phyloP scores from a whole-genome alignment of 30 jellyfish, hydroid and myxozoan species.

The Aurelia coerulea region DNA sequence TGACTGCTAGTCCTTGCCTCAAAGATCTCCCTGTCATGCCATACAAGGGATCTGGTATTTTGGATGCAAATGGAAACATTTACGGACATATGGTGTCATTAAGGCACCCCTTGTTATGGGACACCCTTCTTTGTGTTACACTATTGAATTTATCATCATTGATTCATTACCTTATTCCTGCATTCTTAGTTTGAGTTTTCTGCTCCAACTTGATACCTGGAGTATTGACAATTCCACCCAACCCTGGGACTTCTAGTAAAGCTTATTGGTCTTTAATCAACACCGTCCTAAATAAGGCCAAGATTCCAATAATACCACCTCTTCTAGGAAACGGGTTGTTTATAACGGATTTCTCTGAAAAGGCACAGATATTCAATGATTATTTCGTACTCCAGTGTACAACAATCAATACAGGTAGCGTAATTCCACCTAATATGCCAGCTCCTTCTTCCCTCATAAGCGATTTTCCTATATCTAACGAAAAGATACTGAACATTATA shows the following conservation, averaged over 20 bases:
- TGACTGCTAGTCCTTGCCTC: slow-evolving; percentile 30
- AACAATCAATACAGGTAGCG: no score
- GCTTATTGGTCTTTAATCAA: no score
- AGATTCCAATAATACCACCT: no score
- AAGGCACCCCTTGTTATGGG: slow-evolving; percentile 31
- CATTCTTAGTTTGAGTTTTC: slow-evolving; percentile 56
- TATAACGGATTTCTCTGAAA: no score
- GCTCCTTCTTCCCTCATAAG: no score
- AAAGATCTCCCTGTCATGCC: background rate
- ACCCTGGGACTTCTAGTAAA: no score
- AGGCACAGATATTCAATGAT: no score
- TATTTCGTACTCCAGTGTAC: no score
- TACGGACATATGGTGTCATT: background rate
- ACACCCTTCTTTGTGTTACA: slow-evolving; percentile 30
- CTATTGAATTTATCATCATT: slow-evolving; percentile 30
- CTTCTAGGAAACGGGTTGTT: no score
- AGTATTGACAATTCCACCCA: slow-evolving; percentile 46
- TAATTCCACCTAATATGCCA: no score
- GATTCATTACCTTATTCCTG: slow-evolving; percentile 53
- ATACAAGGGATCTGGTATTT: background rate
- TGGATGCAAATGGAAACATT: slow-evolving; percentile 13
- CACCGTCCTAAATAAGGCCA: slow-evolving; percentile 25
- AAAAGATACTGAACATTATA: no score
- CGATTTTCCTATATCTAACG: no score
- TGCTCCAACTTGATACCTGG: slow-evolving; percentile 13